phyloP scores from a whole-genome alignment of 2,797 vertebrate genomes.

The Scyliorhinus canicula region DNA sequence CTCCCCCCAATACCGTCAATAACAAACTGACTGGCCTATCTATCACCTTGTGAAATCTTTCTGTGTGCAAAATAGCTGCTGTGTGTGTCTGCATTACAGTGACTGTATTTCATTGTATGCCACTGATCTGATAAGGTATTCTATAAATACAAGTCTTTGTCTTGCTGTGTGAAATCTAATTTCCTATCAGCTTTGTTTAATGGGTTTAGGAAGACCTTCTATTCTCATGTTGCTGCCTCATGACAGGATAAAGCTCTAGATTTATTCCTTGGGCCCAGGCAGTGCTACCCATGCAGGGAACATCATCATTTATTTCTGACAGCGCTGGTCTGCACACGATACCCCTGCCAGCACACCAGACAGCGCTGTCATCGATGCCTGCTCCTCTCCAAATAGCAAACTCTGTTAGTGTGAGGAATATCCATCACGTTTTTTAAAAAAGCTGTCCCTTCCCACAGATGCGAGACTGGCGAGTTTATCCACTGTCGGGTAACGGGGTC shows the following conservation, averaged over 20 bases:
- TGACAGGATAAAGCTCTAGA: background rate
- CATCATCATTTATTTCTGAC: background rate
- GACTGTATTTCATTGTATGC: too few relatives aligned
- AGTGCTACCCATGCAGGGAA: background rate
- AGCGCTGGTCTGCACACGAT: background rate
- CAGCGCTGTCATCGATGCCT: background rate
- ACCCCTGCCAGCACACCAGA: background rate
- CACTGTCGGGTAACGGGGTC: background rate
- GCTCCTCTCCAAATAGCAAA: background rate
- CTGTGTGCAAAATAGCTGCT: background rate
- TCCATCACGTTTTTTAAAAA: background rate
- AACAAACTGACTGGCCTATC: background rate
- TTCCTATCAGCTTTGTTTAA: background rate
- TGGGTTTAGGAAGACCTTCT: background rate
- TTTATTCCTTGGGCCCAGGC: background rate
- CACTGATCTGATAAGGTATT: background rate
- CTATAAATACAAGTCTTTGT: background rate
- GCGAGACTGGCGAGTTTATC: background rate
- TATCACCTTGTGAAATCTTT: background rate
- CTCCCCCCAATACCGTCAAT: background rate
- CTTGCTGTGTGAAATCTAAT: slow-evolving; percentile 15
- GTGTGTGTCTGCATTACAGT: background rate
- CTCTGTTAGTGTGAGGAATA: background rate
- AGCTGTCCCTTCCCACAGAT: background rate
- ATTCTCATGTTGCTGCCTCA: background rate